These are phyloP conservation scores for Yasuhikotakia modesta DNA, from an alignment of 2,797 vertebrate genomes.

Conservation along the genomic window DNA sequence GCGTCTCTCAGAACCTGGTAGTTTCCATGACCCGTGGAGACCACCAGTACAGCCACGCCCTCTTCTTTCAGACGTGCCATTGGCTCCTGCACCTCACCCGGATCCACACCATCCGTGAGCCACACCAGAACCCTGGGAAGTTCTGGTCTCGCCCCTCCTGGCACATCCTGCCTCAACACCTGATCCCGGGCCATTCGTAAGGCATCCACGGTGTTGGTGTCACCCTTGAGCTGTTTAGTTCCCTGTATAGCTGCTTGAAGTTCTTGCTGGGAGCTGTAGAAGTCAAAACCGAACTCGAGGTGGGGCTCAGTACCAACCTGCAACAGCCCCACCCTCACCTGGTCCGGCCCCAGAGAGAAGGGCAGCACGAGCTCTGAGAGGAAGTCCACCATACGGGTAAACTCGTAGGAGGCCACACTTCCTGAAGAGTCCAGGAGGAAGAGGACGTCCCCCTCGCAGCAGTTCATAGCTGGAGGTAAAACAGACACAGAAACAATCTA, in stretches of 20 bases:
- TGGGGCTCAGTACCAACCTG: constrained; percentile 85
- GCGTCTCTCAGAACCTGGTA: constrained; percentile 84
- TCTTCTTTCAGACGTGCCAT: constrained; percentile 83
- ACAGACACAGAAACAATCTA: neutral
- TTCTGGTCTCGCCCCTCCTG: constrained; percentile 71
- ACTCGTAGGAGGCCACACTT: constrained; percentile 91
- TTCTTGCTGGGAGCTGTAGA: constrained; percentile 62
- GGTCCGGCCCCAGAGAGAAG: constrained; percentile 82
- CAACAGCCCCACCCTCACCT: constrained; percentile 86
- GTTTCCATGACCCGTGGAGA: constrained; percentile 89
- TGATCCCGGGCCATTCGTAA: constrained; percentile 78
- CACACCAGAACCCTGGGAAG: constrained; percentile 93
- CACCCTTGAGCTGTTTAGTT: constrained; percentile 83
- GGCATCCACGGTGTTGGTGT: constrained; percentile 91
- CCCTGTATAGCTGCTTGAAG: constrained; percentile 77
- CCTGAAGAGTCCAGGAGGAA: constrained; percentile 93
- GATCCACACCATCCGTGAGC: constrained; percentile 93
- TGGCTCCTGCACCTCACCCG: constrained; percentile 82
- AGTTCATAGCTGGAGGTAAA: constrained; percentile 72
- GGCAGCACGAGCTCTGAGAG: constrained; percentile 85
- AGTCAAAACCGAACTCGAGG: constrained; percentile 86
- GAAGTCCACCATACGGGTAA: constrained; percentile 85
- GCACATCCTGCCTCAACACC: constrained; percentile 68
- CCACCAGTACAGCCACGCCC: constrained; percentile 86
- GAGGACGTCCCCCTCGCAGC: constrained; percentile 87